These are phyloP conservation scores for Ectropis crepuscularia DNA, from an alignment of 2,888 invertebrate species.

Conservation along the genomic window DNA sequence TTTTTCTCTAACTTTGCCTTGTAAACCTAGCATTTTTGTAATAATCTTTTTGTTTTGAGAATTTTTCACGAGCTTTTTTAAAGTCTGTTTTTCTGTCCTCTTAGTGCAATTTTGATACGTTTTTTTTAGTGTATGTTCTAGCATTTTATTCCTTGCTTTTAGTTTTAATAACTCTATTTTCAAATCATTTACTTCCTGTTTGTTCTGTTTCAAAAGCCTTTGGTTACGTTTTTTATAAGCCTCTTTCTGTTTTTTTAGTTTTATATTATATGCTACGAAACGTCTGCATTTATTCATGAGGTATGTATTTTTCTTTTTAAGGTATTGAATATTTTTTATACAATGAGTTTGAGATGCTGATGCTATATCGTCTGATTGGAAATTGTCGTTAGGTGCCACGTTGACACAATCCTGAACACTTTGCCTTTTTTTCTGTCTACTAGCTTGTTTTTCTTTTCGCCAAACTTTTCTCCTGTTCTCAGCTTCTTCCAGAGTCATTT, in stretches of 20 bases:
- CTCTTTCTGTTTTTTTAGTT: no score
- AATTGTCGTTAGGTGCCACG: neutral
- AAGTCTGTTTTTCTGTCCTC: neutral
- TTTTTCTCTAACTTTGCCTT: neutral
- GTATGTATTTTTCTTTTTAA: no score
- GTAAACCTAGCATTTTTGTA: neutral
- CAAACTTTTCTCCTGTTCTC: neutral
- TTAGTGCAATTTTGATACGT: neutral
- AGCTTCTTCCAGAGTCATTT: neutral
- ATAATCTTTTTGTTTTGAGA: neutral
- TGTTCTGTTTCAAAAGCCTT: neutral
- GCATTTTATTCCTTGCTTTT: neutral
- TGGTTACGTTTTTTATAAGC: neutral
- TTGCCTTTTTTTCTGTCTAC: neutral
- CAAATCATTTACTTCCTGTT: constrained; percentile 1
- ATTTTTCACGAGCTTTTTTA: neutral
- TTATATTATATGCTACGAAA: no score
- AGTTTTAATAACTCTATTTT: neutral
- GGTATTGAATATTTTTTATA: neutral
- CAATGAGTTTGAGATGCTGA: neutral
- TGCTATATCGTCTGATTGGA: neutral
- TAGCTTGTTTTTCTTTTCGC: neutral
- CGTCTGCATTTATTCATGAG: no score
- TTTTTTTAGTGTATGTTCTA: neutral
- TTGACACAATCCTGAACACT: neutral